Percentiles rank a stretch among this genome's conserved stretches.
Evolutionary conservation across 2,113 vertebrate species (phyloP).

Genomic region (Chamaetylas fuelleborni): DNA sequence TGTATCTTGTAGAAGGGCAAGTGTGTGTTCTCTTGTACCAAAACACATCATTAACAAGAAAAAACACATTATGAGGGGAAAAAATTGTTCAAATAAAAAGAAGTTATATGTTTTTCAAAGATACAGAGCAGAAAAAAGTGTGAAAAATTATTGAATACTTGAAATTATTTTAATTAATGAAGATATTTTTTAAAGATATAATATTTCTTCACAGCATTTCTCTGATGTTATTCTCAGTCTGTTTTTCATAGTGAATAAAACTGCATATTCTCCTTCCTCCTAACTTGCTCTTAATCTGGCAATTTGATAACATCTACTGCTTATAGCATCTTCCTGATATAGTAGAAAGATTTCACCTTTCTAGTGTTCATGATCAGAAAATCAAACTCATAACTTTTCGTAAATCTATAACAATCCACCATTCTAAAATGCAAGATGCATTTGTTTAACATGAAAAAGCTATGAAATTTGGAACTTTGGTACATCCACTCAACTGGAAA

Average conservation of each 20-base stretch:
- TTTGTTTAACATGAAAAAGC: neutral
- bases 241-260: neutral
- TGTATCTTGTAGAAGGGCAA: neutral
- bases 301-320: neutral
- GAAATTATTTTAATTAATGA: neutral
- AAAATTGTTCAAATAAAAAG: neutral
- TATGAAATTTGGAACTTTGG: neutral
- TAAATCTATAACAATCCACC: neutral
- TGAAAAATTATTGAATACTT: neutral
- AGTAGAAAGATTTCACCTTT: neutral
- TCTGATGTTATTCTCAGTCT: neutral
- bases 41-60: neutral
- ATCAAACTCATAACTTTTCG: neutral
- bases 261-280: neutral
- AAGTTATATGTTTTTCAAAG: neutral
- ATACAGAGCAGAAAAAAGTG: neutral
- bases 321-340: neutral
- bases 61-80: neutral
- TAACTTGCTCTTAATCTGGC: neutral
- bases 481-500: neutral
- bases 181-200: neutral
- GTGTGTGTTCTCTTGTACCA: neutral
- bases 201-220: neutral
- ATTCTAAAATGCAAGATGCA: neutral
- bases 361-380: neutral